Evolutionary conservation across 2,888 invertebrate genomes (phyloP).

Genomic region (Agonopterix alstromeriana): DNA sequence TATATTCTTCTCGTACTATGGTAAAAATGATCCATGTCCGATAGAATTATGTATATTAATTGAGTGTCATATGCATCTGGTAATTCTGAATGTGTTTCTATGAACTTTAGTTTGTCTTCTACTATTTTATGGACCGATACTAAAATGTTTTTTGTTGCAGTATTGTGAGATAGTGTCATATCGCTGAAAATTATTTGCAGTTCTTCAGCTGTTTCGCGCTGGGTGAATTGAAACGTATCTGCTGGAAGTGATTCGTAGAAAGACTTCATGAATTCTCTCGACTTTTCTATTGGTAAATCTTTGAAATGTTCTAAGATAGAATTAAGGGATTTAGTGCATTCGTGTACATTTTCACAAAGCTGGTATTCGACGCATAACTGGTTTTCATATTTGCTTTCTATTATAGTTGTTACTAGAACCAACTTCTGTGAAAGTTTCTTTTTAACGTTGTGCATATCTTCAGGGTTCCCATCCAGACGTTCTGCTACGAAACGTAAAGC

Average conservation of each 20-base stretch:
- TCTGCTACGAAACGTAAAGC: conserved; percentile 23
- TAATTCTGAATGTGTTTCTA: conserved; percentile 14
- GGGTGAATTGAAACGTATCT: conserved; percentile 35
- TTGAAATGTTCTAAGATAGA: conserved; percentile 27
- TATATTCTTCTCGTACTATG: conserved; percentile 23
- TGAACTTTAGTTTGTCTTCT: conserved; percentile 24
- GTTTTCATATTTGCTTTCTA: conserved; percentile 37
- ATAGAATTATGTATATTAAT: conserved; percentile 41
- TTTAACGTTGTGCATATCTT: conserved; percentile 19
- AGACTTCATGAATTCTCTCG: conserved; percentile 26
- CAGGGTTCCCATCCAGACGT: conserved; percentile 19
- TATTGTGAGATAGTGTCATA: conserved; percentile 38
- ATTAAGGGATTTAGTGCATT: conserved; percentile 35
- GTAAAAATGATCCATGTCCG: conserved; percentile 52
- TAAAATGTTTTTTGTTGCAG: conserved; percentile 37
- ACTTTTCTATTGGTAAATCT: conserved; percentile 23
- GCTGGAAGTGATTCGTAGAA: conserved; percentile 24
- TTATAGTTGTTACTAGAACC: conserved; percentile 28
- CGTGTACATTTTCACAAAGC: conserved; percentile 34
- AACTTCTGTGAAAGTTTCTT: conserved; percentile 33
- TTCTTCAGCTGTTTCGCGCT: conserved; percentile 31
- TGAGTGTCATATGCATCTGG: conserved; percentile 31
- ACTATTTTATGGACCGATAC: conserved; percentile 30
- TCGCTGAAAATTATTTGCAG: conserved; percentile 48
- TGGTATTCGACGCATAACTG: conserved; percentile 36